Evolutionary conservation across 2,888 invertebrate genomes (phyloP), one percentile per base, ranked within the genome.

Genomic region (Tribolium freemani): DNA sequence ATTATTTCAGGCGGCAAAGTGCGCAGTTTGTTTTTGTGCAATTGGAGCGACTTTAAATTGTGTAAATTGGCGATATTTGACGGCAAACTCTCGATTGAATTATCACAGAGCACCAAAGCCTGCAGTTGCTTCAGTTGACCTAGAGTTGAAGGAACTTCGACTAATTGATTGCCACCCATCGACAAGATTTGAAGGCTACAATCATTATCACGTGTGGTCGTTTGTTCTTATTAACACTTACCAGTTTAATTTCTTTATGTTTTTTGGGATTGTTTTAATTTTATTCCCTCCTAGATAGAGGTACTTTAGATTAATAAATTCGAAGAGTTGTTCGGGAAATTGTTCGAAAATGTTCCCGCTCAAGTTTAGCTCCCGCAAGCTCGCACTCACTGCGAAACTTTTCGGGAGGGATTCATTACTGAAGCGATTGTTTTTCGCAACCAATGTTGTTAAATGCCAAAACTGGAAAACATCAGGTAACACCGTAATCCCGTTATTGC

Each of bases 1-100:
- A 99, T 94, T 78, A 99, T 96, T 87, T 98, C 97, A 4, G 96
- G 96, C 3, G 99, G 99, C 68, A 98, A 88, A 9, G 96, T 96
- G 79, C 93, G 93, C 69, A 99, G 88, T 75, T 91, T 90, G 84
- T 99, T 99, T 87, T 97, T 96, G 87, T 99, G 98, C 58, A 99
- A 89, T 56, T 94, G 89, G 64, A 99, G 88, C 0, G 96, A 95
- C 81, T 95, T 94, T 0, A 99, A 89, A 83, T 94, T 93, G 80
- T 93, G 93, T 73, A 99, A 89, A 80, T 94, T 92, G 0, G 96
- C 96, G 77, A 99, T 94, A 74, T 94, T 94, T n/a, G 94, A 90
- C 0, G 99, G 99, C 61, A 99, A 88, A 80, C 92, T 92, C 85
- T 96, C 96, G 73, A 99, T 91, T 73, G 90, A 88, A 86, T 99